Evolutionary conservation across 2,113 vertebrate species (phyloP).

Genomic region (Euleptes europaea): DNA sequence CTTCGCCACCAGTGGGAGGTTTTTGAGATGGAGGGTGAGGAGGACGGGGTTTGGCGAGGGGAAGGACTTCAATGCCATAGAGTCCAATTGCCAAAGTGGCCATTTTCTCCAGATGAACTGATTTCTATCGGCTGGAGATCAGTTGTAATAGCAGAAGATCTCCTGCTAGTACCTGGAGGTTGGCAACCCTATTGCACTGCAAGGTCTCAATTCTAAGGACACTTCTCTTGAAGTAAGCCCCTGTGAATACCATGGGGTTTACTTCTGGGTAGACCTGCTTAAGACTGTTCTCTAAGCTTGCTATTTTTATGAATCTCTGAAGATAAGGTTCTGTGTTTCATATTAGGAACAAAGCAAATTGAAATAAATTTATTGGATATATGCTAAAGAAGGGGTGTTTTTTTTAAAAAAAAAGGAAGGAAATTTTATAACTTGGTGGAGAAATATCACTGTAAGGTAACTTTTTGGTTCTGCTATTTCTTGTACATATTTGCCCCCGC

Average conservation of each 20-base stretch:
- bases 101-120: no score
- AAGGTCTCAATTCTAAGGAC: conserved; percentile 50
- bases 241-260: no score
- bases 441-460: background rate
- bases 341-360: conserved; percentile 16
- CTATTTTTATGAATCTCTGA: conserved; percentile 42
- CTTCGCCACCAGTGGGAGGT: no score
- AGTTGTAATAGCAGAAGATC: no score
- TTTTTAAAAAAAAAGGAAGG: background rate
- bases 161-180: no score
- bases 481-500: background rate
- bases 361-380: background rate
- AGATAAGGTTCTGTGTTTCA: conserved; percentile 51
- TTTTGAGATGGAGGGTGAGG: no score
- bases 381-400: background rate
- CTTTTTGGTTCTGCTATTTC: background rate
- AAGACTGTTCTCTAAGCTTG: conserved; percentile 11
- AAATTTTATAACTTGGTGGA: conserved; percentile 18
- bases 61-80: no score
- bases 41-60: no score
- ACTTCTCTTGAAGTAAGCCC: conserved; percentile 13
- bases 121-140: no score
- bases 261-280: no score
- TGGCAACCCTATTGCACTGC: no score
- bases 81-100: no score